Evolutionary conservation across 2,888 invertebrate species (phyloP).

Genomic region (Zygaena filipendulae): DNA sequence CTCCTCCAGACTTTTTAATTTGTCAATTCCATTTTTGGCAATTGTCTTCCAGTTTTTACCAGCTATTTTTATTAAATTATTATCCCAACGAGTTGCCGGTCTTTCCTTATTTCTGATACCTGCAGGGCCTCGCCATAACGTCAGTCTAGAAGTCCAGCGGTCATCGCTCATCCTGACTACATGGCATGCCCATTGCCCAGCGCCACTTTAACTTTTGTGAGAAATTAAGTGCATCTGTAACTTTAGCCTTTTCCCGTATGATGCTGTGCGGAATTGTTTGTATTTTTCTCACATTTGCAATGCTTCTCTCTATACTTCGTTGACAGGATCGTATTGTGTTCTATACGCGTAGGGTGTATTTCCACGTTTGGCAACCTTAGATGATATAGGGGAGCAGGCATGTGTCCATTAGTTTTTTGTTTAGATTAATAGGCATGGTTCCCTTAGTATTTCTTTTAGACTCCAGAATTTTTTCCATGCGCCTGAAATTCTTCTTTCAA

Average conservation of each 20-base stretch:
- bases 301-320: constrained; percentile 1
- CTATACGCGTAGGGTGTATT: neutral
- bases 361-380: constrained; percentile 1
- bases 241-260: constrained; percentile 1
- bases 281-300: constrained; percentile 1
- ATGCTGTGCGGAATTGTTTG: neutral
- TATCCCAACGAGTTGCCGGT: too few species aligned
- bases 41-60: too few species aligned
- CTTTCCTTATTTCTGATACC: too few species aligned
- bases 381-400: neutral
- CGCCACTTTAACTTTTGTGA: neutral
- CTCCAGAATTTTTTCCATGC: neutral
- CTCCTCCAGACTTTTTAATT: too few species aligned
- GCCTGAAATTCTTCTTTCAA: constrained; percentile 1
- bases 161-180: too few species aligned
- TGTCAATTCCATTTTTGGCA: too few species aligned
- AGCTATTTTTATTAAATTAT: too few species aligned
- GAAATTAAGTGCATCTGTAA: neutral
- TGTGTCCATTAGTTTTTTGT: neutral
- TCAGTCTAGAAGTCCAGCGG: too few species aligned
- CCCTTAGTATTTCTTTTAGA: neutral
- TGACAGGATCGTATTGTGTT: constrained; percentile 2
- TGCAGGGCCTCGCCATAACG: too few species aligned
- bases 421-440: neutral
- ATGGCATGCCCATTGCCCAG: too few species aligned